Evolutionary conservation across 2,113 vertebrate genomes (phyloP).

Genomic region (Anhinga anhinga): DNA sequence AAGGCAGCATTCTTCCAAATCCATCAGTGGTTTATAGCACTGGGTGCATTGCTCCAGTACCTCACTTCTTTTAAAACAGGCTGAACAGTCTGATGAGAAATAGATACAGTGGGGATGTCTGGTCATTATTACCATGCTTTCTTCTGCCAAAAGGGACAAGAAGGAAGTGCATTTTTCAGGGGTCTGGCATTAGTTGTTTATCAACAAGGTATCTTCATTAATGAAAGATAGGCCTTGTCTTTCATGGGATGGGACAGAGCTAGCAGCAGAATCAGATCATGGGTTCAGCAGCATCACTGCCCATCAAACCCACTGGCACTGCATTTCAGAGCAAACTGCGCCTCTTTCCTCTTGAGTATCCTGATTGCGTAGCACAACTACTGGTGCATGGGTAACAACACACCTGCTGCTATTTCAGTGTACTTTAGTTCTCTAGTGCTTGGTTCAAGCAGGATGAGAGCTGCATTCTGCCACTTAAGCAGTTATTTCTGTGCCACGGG

Average conservation of each 20-base stretch:
- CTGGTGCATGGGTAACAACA: not conserved
- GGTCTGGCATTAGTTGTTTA: not conserved
- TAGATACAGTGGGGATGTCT: not conserved
- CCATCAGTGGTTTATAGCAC: not conserved
- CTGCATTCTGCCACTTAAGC: not conserved
- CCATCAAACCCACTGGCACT: not conserved
- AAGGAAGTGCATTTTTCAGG: not conserved
- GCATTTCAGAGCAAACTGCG: not conserved
- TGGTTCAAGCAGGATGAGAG: not conserved
- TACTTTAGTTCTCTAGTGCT: not conserved
- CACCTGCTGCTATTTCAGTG: not conserved
- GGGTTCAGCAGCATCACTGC: not conserved
- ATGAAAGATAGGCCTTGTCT: not conserved
- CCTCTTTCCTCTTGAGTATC: not conserved
- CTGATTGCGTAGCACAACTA: not conserved
- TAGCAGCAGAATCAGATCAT: not conserved
- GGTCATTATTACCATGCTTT: not conserved
- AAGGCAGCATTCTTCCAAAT: not conserved
- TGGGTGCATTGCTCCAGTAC: not conserved
- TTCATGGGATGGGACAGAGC: not conserved
- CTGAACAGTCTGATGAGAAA: not conserved
- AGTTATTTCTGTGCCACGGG: not conserved
- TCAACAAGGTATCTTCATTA: not conserved
- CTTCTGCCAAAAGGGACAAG: not conserved
- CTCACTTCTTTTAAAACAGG: not conserved